These are phyloP conservation scores for Thera obeliscata DNA, from an alignment of 2,888 invertebrate species.

Conservation along the genomic window DNA sequence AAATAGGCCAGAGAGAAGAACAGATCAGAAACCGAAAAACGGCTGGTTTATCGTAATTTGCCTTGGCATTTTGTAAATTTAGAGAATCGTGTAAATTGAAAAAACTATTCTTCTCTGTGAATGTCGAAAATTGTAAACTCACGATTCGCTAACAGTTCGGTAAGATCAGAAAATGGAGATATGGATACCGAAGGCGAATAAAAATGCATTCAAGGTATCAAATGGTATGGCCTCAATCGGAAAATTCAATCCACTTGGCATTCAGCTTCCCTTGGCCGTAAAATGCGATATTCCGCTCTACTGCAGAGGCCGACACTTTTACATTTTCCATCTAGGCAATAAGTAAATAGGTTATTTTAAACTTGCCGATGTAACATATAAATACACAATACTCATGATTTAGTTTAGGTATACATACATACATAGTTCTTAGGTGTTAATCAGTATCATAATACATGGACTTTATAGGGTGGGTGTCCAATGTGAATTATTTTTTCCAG, in stretches of 20 bases:
- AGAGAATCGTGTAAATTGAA: too few relatives aligned
- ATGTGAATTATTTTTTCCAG: too few relatives aligned
- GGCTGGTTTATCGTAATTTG: too few relatives aligned
- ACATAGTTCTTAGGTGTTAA: too few relatives aligned
- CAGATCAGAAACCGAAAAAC: too few relatives aligned
- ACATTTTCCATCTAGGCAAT: slow-evolving; percentile 7
- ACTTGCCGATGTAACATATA: background rate
- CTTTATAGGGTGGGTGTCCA: too few relatives aligned
- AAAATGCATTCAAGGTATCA: slow-evolving; percentile 43
- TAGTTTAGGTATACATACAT: too few relatives aligned
- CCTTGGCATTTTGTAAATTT: too few relatives aligned
- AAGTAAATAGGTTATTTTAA: background rate
- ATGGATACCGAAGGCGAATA: slow-evolving; percentile 34
- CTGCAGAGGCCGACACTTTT: slow-evolving; percentile 28
- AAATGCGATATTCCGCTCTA: slow-evolving; percentile 37
- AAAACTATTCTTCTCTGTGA: too few relatives aligned
- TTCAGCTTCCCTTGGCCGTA: slow-evolving; percentile 40
- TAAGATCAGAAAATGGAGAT: slow-evolving; percentile 6
- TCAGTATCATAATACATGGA: too few relatives aligned
- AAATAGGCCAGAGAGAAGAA: too few relatives aligned
- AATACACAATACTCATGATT: too few relatives aligned
- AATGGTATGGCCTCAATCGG: slow-evolving; percentile 41
- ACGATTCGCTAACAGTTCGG: background rate
- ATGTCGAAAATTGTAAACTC: background rate
- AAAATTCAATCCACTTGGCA: slow-evolving; percentile 50